Evolutionary conservation across 1,140 invertebrate species (phyloP).

Genomic region (Drosophila sproati): DNA sequence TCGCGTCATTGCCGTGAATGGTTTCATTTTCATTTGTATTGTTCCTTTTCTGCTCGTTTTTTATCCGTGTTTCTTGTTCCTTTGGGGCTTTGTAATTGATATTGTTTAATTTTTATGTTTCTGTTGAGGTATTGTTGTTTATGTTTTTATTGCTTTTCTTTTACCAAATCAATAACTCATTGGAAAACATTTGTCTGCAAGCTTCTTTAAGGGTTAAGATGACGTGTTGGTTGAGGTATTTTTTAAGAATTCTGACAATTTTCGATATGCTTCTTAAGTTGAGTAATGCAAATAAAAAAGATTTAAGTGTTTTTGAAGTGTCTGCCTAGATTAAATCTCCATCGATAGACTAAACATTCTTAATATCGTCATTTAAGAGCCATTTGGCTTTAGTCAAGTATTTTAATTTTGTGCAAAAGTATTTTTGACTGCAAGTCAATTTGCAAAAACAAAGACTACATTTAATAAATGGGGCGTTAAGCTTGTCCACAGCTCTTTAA

Average conservation of each 20-base stretch:
- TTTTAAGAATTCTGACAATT: background rate
- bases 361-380: too few species aligned
- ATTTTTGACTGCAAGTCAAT: background rate
- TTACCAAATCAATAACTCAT: conserved; percentile 46
- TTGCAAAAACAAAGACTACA: background rate
- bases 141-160: conserved; percentile 39
- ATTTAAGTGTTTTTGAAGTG: too few species aligned
- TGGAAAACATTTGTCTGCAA: conserved; percentile 18
- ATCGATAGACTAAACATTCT: too few species aligned
- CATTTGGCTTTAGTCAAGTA: background rate
- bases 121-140: conserved; percentile 9
- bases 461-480: conserved; percentile 7
- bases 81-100: conserved; percentile 73
- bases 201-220: conserved; percentile 5
- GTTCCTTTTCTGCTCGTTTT: conserved; percentile 23
- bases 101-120: conserved; percentile 57
- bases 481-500: conserved; percentile 65
- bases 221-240: conserved; percentile 17
- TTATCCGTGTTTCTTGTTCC: conserved; percentile 46
- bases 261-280: too few species aligned
- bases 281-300: too few species aligned
- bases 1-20: conserved; percentile 27
- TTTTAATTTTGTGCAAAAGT: background rate
- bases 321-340: too few species aligned
- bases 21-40: conserved; percentile 59